phyloP scores from a whole-genome alignment of 2,888 invertebrate species.

The Auanema sp. region DNA sequence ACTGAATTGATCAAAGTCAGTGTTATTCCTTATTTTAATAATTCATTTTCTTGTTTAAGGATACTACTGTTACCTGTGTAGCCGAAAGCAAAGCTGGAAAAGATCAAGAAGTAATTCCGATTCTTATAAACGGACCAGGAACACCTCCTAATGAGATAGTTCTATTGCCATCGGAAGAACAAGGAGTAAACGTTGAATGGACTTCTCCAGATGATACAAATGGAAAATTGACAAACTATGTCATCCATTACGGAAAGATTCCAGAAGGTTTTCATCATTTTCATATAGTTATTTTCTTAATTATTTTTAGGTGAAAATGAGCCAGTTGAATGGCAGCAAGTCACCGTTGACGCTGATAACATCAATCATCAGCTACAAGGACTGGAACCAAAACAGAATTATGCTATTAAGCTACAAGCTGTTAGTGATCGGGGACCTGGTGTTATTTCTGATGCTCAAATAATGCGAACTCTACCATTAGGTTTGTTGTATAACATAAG shows the following conservation, averaged over 20 bases:
- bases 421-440: slow-evolving; percentile 61
- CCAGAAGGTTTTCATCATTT: slow-evolving; percentile 37
- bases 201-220: slow-evolving; percentile 61
- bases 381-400: slow-evolving; percentile 57
- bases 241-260: slow-evolving; percentile 59
- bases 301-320: slow-evolving; percentile 37
- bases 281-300: background rate
- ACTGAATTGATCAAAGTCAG: slow-evolving; percentile 27
- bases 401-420: slow-evolving; percentile 57
- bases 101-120: slow-evolving; percentile 46
- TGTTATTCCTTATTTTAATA: background rate
- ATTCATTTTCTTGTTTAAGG: slow-evolving; percentile 25
- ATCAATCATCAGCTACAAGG: slow-evolving; percentile 47
- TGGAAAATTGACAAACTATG: slow-evolving; percentile 55
- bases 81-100: slow-evolving; percentile 62
- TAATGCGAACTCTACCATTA: slow-evolving; percentile 53
- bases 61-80: slow-evolving; percentile 54
- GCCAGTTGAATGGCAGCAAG: slow-evolving; percentile 54
- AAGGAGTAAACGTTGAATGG: slow-evolving; percentile 62
- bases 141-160: slow-evolving; percentile 62
- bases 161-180: slow-evolving; percentile 52
- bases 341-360: slow-evolving; percentile 46
- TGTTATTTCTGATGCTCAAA: slow-evolving; percentile 53
- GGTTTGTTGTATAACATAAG: slow-evolving; percentile 20
- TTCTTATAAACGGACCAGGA: slow-evolving; percentile 56